phyloP scores from a whole-genome alignment of 1,140 invertebrate genomes.

The Procambarus clarkii region DNA sequence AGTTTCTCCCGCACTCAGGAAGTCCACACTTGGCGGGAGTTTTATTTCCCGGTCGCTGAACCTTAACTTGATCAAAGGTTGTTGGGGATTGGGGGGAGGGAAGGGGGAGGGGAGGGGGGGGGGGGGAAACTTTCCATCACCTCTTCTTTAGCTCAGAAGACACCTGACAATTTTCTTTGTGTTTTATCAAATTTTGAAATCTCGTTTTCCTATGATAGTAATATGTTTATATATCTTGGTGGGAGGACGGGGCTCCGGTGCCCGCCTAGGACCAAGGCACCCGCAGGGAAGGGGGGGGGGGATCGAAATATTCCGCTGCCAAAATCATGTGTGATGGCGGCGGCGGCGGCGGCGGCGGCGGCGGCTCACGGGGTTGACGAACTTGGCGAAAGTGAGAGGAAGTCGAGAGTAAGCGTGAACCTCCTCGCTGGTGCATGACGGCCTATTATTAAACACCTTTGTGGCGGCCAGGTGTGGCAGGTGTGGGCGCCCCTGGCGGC shows the following conservation, averaged over 20 bases:
- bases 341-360: not conserved
- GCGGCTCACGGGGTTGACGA: conserved; percentile 14
- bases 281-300: not conserved
- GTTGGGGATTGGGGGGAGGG: too few species aligned
- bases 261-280: too few species aligned
- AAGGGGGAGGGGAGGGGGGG: not conserved
- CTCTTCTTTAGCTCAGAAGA: not conserved
- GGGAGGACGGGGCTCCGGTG: too few species aligned
- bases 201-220: not conserved
- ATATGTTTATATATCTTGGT: too few species aligned
- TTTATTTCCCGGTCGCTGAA: conserved; percentile 34
- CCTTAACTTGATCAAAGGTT: not conserved
- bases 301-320: conserved; percentile 4
- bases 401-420: conserved; percentile 1
- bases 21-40: conserved; percentile 14
- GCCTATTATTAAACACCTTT: not conserved
- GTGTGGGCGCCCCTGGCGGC: not conserved
- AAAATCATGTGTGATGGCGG: not conserved
- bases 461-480: not conserved
- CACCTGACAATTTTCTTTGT: not conserved
- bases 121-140: not conserved
- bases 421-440: conserved; percentile 7
- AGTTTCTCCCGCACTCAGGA: conserved; percentile 23
- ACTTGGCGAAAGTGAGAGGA: conserved; percentile 35
- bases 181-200: not conserved